These are phyloP conservation scores for Scelioninae gen. 1 DNA, from an alignment of 2,888 invertebrate genomes.

Conservation along the genomic window DNA sequence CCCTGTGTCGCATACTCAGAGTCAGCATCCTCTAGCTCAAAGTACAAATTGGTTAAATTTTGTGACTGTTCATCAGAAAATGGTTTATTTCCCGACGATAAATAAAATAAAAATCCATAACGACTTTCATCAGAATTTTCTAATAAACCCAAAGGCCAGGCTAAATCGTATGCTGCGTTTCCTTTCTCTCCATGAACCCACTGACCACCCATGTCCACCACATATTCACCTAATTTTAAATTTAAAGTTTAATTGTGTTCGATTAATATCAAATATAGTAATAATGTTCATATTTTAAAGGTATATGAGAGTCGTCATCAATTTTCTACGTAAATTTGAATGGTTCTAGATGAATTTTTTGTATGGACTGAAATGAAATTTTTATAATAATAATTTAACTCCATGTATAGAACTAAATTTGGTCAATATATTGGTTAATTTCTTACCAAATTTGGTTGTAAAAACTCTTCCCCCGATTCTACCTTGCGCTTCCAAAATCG, in stretches of 20 bases:
- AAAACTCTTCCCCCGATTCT: slow-evolving; percentile 85
- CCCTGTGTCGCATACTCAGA: slow-evolving; percentile 5
- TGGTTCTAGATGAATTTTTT: too few relatives aligned
- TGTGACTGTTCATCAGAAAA: slow-evolving; percentile 2
- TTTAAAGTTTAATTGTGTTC: too few relatives aligned
- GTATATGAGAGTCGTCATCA: too few relatives aligned
- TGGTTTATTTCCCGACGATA: slow-evolving; percentile 23
- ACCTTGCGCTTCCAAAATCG: slow-evolving; percentile 84
- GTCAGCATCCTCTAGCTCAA: neutral
- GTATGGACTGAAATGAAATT: too few relatives aligned
- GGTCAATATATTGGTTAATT: neutral
- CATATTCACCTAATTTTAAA: slow-evolving; percentile 49
- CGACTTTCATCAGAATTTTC: slow-evolving; percentile 62
- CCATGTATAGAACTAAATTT: too few relatives aligned
- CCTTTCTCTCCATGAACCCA: slow-evolving; percentile 78
- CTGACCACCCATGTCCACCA: slow-evolving; percentile 75
- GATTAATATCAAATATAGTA: too few relatives aligned
- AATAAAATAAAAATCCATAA: slow-evolving; percentile 1
- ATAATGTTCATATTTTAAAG: too few relatives aligned
- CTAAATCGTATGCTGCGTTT: slow-evolving; percentile 76
- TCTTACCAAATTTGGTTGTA: slow-evolving; percentile 82
- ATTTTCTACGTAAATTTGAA: too few relatives aligned
- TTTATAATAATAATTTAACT: too few relatives aligned
- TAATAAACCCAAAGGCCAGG: slow-evolving; percentile 74
- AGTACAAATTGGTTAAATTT: slow-evolving; percentile 37